Base-by-base conservation (phyloP, 2,797 vertebrate species). In the Scarus forsteni region DNA sequence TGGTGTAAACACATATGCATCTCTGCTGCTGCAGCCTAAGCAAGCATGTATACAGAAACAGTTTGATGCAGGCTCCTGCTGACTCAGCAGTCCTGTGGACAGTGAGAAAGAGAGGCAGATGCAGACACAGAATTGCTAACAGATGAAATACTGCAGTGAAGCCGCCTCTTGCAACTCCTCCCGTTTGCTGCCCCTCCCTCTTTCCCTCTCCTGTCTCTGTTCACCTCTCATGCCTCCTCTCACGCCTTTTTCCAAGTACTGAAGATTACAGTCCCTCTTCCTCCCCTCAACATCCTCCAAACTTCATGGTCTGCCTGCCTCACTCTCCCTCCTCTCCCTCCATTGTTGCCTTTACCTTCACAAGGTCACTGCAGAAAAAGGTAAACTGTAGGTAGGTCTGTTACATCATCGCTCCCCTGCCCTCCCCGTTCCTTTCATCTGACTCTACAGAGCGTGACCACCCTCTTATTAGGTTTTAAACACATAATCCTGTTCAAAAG, bases 91-190 rank as follows among this genome's bases (percentile, higher is more conserved):
- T 86, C 62, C 59, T 64, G 50, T 44, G 56, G 72, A 53, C 75
- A 36, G 66, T 56, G 46, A 78, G 73, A 80, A 71, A 77, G 59
- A 51, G 66, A 84, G 73, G 67, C 74, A 85, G 86, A 86, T 84
- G 78, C 87, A 76, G 83, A 75, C 45, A 79, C 13, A 73, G 82
- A 84, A 66, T 60, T 64, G 84, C 85, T 78, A 85, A 85, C 77
- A 85, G 80, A 90, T 88, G 81, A 92, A 91, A 88, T 92, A 84
- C 88, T 91, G 90, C 90, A 93, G 90, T 89, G 79, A 75, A 75
- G 80, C 84, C 73, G 72, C 62, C 73, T 86, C 73, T 44, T 64
- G 77, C 63, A 35, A 75, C 78, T 78, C 79, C 83, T 84, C 84
- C 68, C 62, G 80, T 72, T 66, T 66, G 60, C 68, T 71, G 69